Evolutionary conservation across 2,113 vertebrate genomes (phyloP), one percentile per base, ranked within the genome.

Genomic region (Syngnathus scovelli): DNA sequence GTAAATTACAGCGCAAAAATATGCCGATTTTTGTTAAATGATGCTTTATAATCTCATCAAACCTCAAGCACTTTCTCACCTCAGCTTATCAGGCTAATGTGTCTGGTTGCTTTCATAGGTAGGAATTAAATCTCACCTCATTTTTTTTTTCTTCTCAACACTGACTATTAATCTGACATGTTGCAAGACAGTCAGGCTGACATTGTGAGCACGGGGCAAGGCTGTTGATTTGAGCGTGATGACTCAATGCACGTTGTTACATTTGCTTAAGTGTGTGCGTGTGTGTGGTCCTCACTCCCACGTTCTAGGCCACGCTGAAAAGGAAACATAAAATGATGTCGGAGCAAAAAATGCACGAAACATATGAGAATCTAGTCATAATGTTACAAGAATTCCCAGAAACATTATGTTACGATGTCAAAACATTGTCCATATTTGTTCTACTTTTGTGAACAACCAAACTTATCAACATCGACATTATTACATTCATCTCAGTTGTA

Each of bases 161-260:
- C 76, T 67, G 63, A 59, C 72, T 71, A 84, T 83, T 80, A 78
- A 55, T 70, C 46, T 83, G 76, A 85, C 80, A 87, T 81, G 76
- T 82, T 76, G 77, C 65, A 66, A 74, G 59, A 55, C 71, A 79
- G 66, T 67, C 66, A 77, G 70, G 71, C 79, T 65, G 66, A 27
- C 61, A 62, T 48, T 75, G 75, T 55, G 71, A 77, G 77, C 37
- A 5, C 9, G 41, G 37, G 18, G 61, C 65, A 64, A 52, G 46
- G 55, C 11, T 67, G 61, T 4, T 23, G 51, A 52, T 78, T 61
- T 67, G 51, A 59, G 71, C 36, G 66, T 58, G 82, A 72, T 88
- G 87, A 87, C 79, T 86, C 80, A 87, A 71, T 66, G 64, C 71
- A 48, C 67, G 76, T 81, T 66, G 84, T 81, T 77, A 74, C 70